Evolutionary conservation across 2,797 vertebrate genomes (phyloP).

Genomic region (Alca torda): DNA sequence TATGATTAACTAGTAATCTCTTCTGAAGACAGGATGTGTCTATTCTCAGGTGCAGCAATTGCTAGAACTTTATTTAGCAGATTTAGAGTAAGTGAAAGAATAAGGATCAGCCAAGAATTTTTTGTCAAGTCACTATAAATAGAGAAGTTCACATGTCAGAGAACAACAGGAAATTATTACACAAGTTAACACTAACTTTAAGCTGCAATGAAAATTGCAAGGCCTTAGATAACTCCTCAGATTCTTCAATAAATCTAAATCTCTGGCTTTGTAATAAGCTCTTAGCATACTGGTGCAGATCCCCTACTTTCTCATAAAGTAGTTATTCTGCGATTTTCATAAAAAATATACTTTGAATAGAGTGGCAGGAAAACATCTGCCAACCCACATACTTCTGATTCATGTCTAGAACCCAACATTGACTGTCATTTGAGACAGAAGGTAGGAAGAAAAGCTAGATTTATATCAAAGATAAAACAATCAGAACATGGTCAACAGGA

Average conservation of each 20-base stretch:
- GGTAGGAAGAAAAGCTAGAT: background rate
- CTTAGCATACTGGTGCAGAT: background rate
- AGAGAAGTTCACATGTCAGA: constrained; percentile 15
- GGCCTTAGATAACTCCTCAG: background rate
- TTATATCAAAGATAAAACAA: background rate
- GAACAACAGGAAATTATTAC: constrained; percentile 38
- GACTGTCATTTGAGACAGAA: background rate
- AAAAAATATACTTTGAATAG: background rate
- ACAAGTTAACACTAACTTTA: background rate
- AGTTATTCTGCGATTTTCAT: background rate
- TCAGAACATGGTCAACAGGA: background rate
- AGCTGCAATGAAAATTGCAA: background rate
- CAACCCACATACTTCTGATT: background rate
- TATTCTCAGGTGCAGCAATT: background rate
- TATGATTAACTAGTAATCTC: background rate
- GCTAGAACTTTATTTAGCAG: background rate
- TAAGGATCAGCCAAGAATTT: background rate
- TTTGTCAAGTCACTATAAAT: constrained; percentile 45
- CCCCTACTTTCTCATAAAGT: background rate
- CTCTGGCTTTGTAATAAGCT: background rate
- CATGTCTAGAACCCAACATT: background rate
- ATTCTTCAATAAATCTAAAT: background rate
- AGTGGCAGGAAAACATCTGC: background rate
- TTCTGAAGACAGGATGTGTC: background rate
- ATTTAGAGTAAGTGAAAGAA: background rate